Evolutionary conservation across 2,888 invertebrate species (phyloP).

Genomic region (Nebria salina): DNA sequence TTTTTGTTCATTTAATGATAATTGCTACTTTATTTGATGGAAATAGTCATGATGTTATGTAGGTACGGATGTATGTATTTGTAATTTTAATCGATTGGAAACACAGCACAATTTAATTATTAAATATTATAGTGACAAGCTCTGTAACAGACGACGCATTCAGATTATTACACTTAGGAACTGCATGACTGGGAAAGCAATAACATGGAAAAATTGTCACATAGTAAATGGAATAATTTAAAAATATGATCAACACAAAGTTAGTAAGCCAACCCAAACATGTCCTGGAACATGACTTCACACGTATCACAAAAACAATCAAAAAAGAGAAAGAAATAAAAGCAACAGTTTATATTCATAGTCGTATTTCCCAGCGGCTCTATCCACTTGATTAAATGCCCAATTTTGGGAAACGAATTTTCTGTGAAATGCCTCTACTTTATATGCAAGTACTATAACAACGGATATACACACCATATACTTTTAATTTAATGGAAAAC

Average conservation of each 20-base stretch:
- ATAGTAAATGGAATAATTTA: slow-evolving; percentile 15
- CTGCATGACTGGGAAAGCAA: too few species aligned
- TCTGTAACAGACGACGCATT: too few species aligned
- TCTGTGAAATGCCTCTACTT: slow-evolving; percentile 9
- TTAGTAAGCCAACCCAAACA: not conserved
- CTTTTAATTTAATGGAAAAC: slow-evolving; percentile 6
- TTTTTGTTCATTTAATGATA: too few species aligned
- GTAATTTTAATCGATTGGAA: too few species aligned
- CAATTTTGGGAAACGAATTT: slow-evolving; percentile 26
- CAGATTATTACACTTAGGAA: too few species aligned
- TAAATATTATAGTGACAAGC: too few species aligned
- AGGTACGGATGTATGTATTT: too few species aligned
- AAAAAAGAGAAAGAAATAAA: slow-evolving; percentile 27
- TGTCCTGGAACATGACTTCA: not conserved
- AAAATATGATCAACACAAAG: not conserved
- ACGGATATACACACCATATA: not conserved
- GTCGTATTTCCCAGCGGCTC: slow-evolving; percentile 43
- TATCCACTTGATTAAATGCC: slow-evolving; percentile 41
- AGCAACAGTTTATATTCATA: slow-evolving; percentile 45
- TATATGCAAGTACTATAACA: slow-evolving; percentile 4
- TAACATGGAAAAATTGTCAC: not conserved
- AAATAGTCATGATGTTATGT: too few species aligned
- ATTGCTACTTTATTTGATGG: too few species aligned
- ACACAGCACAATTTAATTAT: too few species aligned
- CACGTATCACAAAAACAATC: not conserved